Evolutionary conservation across 2,113 vertebrate genomes (phyloP), one percentile per base, ranked within the genome.

Genomic region (Prunella himalayana): DNA sequence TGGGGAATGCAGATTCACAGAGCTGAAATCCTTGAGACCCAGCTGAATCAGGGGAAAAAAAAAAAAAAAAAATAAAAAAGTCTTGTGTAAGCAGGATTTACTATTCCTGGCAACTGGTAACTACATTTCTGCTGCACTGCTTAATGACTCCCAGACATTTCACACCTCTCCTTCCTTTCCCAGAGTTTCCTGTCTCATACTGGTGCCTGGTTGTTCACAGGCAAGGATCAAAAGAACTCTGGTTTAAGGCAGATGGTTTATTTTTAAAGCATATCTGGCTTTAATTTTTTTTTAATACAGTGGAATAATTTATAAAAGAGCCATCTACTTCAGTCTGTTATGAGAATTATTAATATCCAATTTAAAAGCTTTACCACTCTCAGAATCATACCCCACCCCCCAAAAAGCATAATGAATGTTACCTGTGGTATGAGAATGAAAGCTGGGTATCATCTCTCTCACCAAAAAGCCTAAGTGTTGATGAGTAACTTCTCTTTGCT

Each of bases 81-180:
- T 19, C 57, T 65, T 76, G 66, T 86, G 45, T 72, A 82, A 94
- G 54, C 56, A 59, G 42, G 42, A 41, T 75, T 94, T 86, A 42
- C 87, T 94, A 54, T 84, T 89, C 84, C 89, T 68, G 87, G 86
- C 51, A 75, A 45, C 39, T 50, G 72, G 83, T 88, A 88, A 69
- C 92, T 75, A 44, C 22, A 25, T 31, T 84, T 92, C 60, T 89
- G 60, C 47, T 69, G 21, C 18, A 0, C 25, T 45, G 25, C 73
- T 59, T 94, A 92, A 92, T 84, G 90, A 94, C 60, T 92, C 87
- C 87, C 92, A 92, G 94, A 79, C 68, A 82, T 86, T 97, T 96
- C 95, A 96, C 93, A 97, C 96, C 84, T 95, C 91, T 92, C 79
- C 59, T 88, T 86, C 80, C 25, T 23, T 71, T 82, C 73, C 59